These are phyloP conservation scores for Tympanuchus pallidicinctus DNA, from an alignment of 2,113 vertebrate genomes.

Conservation along the genomic window DNA sequence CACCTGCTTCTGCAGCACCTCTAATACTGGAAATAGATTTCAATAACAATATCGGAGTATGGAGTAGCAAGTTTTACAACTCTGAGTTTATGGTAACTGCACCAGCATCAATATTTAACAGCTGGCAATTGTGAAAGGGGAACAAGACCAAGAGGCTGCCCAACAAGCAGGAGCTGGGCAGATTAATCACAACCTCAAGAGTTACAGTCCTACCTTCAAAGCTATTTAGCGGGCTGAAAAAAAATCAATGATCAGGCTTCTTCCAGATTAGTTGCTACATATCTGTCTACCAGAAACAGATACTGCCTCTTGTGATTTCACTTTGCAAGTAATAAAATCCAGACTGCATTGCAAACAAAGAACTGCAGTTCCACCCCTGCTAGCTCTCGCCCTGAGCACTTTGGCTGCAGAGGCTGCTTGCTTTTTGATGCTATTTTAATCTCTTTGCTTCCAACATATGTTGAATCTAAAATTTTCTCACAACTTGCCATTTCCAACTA, in stretches of 20 bases:
- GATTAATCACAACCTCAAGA: neutral
- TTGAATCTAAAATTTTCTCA: neutral
- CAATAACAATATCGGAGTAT: neutral
- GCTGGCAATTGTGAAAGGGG: neutral
- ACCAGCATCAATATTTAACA: neutral
- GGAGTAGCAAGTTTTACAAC: neutral
- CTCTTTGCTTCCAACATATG: neutral
- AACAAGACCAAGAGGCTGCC: neutral
- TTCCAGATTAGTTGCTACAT: constrained; percentile 19
- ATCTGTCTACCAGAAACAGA: constrained; percentile 36
- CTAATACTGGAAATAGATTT: neutral
- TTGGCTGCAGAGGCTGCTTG: neutral
- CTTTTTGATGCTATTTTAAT: constrained; percentile 10
- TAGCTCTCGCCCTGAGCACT: neutral
- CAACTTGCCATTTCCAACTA: neutral
- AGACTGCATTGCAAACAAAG: constrained; percentile 31
- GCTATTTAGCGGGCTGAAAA: neutral
- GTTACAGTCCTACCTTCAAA: constrained; percentile 2
- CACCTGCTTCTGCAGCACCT: neutral
- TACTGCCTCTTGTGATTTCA: constrained; percentile 8
- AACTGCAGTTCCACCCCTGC: neutral
- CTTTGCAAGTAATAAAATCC: constrained; percentile 50
- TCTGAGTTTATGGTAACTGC: neutral
- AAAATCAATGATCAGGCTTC: neutral
- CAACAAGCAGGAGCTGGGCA: neutral